These are phyloP conservation scores for Philotrypesis tridentata DNA, from an alignment of 1,140 invertebrate species.

Conservation along the genomic window DNA sequence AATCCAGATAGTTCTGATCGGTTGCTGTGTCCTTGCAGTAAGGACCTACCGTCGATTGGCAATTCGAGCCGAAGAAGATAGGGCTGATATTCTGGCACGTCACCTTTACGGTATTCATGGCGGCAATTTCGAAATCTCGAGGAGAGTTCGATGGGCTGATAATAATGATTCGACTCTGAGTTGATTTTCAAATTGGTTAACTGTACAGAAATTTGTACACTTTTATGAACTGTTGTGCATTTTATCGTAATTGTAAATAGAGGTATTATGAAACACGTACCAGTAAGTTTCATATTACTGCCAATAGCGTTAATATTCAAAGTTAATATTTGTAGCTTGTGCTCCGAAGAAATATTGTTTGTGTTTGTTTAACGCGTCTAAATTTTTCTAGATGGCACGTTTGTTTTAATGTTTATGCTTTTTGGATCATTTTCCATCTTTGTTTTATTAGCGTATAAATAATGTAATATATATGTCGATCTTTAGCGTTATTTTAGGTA, in stretches of 20 bases:
- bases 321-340: too few species aligned
- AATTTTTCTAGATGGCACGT: too few species aligned
- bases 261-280: not conserved
- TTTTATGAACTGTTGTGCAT: not conserved
- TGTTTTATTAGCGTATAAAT: not conserved
- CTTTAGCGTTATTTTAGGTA: not conserved
- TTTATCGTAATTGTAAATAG: not conserved
- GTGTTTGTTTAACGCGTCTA: too few species aligned
- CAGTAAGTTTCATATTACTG: not conserved
- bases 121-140: slow-evolving; percentile 67
- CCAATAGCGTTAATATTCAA: not conserved
- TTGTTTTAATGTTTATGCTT: too few species aligned
- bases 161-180: slow-evolving; percentile 58
- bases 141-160: slow-evolving; percentile 71
- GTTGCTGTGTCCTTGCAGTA: slow-evolving; percentile 64
- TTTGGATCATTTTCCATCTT: not conserved
- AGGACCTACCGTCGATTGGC: slow-evolving; percentile 62
- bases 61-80: slow-evolving; percentile 65
- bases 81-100: slow-evolving; percentile 64
- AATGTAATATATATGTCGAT: not conserved
- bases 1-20: slow-evolving; percentile 66
- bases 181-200: slow-evolving; percentile 34
- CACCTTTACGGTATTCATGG: slow-evolving; percentile 68
- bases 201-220: not conserved
- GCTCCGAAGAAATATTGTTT: too few species aligned